Percentiles rank a stretch among this genome's conserved stretches.
phyloP scores from a whole-genome alignment of 2,797 vertebrate genomes.

The Sciurus vulgaris region DNA sequence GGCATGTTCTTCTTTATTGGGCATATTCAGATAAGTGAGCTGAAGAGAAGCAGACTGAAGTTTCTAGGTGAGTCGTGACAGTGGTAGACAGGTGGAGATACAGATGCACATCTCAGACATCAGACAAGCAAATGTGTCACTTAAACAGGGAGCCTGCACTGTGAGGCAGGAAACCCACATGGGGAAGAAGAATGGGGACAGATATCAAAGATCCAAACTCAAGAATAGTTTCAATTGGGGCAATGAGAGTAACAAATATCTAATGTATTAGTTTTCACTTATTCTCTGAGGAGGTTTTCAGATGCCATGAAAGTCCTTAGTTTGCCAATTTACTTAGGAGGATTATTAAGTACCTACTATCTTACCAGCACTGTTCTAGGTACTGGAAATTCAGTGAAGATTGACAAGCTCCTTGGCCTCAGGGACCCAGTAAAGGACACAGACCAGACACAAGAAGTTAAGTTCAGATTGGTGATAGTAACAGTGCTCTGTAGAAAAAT shows the following conservation, averaged over 20 bases:
- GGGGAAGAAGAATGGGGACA: background rate
- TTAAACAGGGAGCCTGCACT: background rate
- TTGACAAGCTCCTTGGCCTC: background rate
- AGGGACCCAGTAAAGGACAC: too few species aligned
- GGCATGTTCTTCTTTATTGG: background rate
- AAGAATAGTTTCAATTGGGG: background rate
- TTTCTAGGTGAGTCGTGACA: background rate
- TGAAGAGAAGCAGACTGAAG: background rate
- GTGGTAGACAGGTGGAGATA: background rate
- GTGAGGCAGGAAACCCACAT: background rate
- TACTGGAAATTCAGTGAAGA: background rate
- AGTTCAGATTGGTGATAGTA: too few species aligned
- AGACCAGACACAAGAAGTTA: too few species aligned
- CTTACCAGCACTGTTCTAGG: background rate
- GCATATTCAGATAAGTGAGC: background rate
- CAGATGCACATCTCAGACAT: rapidly evolving
- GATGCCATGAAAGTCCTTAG: background rate
- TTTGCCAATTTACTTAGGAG: background rate
- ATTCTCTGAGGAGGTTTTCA: background rate
- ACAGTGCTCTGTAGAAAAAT: too few species aligned
- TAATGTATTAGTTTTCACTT: background rate
- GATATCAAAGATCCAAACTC: background rate
- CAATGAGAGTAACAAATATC: background rate
- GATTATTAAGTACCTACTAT: background rate
- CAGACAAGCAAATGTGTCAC: too few species aligned